Evolutionary conservation across 2,888 invertebrate genomes (phyloP).

Genomic region (Cepaea hortensis): DNA sequence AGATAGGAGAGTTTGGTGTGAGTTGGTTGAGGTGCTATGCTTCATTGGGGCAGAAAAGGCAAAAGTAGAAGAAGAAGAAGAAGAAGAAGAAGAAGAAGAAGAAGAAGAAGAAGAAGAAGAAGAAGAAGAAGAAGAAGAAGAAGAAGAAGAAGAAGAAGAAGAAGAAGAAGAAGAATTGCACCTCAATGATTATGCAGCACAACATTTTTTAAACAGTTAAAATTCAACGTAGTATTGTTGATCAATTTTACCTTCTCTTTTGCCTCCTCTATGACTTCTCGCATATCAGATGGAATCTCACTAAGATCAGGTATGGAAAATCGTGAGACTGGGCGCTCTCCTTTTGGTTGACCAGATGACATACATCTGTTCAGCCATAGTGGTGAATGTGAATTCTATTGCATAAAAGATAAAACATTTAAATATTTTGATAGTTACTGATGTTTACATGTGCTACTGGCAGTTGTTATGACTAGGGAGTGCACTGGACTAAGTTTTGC

Average conservation of each 20-base stretch:
- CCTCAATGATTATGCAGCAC: too few species aligned
- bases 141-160: not conserved
- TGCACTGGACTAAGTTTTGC: too few species aligned
- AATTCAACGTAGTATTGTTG: too few species aligned
- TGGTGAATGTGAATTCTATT: conserved; percentile 1
- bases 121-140: not conserved
- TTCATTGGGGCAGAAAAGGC: not conserved
- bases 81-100: not conserved
- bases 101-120: not conserved
- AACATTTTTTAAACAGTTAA: too few species aligned
- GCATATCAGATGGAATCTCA: conserved; percentile 58
- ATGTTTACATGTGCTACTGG: too few species aligned
- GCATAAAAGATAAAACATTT: too few species aligned
- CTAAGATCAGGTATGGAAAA: conserved; percentile 59
- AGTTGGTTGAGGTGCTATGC: not conserved
- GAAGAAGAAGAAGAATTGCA: too few species aligned
- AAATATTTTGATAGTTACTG: too few species aligned
- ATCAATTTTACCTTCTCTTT: conserved; percentile 55
- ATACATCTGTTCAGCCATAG: not conserved
- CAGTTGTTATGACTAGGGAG: too few species aligned
- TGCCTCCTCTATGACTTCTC: conserved; percentile 53
- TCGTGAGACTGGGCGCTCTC: conserved; percentile 49
- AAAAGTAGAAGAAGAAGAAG: not conserved
- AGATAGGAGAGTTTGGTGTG: not conserved
- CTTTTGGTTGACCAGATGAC: conserved; percentile 6